Evolutionary conservation across 1,140 invertebrate species (phyloP).

Genomic region (Radopholus similis): DNA sequence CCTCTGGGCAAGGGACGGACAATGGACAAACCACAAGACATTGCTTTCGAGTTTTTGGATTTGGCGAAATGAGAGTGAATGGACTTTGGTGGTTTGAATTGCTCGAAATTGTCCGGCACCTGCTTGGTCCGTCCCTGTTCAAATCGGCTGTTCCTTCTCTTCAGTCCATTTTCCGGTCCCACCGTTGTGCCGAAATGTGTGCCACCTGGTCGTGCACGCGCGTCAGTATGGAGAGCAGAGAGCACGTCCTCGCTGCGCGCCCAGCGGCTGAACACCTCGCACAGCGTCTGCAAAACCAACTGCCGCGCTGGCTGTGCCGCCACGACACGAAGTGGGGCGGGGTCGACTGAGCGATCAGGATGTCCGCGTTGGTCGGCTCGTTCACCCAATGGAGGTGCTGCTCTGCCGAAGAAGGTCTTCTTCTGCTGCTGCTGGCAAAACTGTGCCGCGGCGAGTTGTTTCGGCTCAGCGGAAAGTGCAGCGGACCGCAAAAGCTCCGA

Average conservation of each 20-base stretch:
- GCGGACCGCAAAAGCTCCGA: no score
- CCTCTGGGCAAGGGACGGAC: no score
- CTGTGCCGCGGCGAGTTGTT: no score
- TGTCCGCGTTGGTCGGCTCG: constrained; percentile 63
- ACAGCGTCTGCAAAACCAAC: constrained; percentile 66
- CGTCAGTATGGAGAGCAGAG: not conserved
- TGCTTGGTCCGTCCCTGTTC: not conserved
- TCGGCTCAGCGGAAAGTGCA: no score
- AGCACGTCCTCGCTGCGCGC: not conserved
- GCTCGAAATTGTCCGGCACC: no score
- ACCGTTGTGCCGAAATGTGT: not conserved
- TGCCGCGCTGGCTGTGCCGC: constrained; percentile 68
- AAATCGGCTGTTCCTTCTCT: not conserved
- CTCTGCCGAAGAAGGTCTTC: not conserved
- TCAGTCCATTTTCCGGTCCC: not conserved
- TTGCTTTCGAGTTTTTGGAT: no score
- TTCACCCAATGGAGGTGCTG: not conserved
- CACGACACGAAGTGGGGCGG: constrained; percentile 68
- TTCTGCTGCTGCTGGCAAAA: not conserved
- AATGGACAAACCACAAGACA: no score
- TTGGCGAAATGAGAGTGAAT: no score
- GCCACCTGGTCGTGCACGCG: not conserved
- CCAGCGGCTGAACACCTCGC: constrained; percentile 9
- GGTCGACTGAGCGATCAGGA: constrained; percentile 70
- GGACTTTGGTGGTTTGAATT: no score